Evolutionary conservation across 1,140 invertebrate species (phyloP).

Genomic region (Diuraphis noxia): DNA sequence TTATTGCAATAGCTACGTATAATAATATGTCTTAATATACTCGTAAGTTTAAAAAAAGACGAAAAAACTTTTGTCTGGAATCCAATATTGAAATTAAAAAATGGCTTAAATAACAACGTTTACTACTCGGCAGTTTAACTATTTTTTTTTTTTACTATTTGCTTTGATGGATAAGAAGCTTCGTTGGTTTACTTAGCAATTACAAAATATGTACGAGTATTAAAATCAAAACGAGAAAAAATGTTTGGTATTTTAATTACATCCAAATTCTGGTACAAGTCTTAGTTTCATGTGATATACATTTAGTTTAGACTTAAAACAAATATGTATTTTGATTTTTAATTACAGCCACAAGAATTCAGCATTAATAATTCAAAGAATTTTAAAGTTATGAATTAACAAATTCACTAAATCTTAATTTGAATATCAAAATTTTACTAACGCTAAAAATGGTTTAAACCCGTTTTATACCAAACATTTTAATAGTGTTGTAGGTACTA

Average conservation of each 20-base stretch:
- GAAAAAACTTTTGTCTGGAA: too few relatives aligned
- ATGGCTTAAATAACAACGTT: background rate
- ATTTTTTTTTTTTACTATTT: background rate
- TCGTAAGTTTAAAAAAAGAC: too few relatives aligned
- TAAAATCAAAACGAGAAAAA: background rate
- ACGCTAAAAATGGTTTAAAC: background rate
- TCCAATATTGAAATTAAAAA: too few relatives aligned
- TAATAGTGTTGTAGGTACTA: background rate
- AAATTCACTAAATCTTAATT: background rate
- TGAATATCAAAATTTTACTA: background rate
- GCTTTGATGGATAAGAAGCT: background rate
- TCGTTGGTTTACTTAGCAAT: background rate
- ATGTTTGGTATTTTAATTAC: background rate
- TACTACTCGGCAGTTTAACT: background rate
- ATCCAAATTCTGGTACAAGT: background rate
- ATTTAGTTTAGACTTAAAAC: background rate
- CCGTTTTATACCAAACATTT: background rate
- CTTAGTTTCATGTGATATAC: background rate
- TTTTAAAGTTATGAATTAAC: background rate
- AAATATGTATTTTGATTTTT: background rate
- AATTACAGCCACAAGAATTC: background rate
- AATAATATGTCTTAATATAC: too few relatives aligned
- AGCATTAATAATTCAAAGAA: background rate
- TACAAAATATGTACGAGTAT: background rate
- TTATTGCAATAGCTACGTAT: too few relatives aligned